phyloP scores from a whole-genome alignment of 2,113 vertebrate species.

The Azemiops feae region DNA sequence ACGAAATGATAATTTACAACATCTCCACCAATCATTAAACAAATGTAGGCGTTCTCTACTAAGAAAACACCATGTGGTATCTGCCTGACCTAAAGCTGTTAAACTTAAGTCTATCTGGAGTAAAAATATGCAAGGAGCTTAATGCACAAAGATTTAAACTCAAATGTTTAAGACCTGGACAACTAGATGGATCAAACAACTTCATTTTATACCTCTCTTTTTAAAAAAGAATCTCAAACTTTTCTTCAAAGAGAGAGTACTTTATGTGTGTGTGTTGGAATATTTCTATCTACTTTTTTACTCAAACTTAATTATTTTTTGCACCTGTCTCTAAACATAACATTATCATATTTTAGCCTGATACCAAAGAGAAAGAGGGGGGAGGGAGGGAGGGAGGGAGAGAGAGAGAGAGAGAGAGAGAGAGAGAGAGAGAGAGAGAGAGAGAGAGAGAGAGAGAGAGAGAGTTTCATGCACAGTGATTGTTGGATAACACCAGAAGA shows the following conservation, averaged over 20 bases:
- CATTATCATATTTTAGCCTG: not conserved
- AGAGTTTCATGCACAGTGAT: not conserved
- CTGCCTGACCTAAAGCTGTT: not conserved
- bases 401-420: too few relatives aligned
- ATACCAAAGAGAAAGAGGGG: not conserved
- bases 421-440: too few relatives aligned
- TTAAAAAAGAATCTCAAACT: not conserved
- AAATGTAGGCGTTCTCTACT: not conserved
- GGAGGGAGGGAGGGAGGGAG: too few relatives aligned
- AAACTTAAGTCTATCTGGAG: not conserved
- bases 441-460: too few relatives aligned
- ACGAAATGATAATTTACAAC: too few relatives aligned
- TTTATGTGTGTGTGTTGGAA: not conserved
- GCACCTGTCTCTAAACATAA: not conserved
- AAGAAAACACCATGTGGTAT: not conserved
- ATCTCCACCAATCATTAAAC: not conserved
- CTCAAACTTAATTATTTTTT: not conserved
- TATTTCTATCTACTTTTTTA: not conserved
- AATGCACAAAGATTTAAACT: not conserved
- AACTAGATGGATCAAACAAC: not conserved
- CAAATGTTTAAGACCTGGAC: not conserved
- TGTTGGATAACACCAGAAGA: not conserved
- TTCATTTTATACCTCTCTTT: not conserved
- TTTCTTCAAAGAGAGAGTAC: not conserved
- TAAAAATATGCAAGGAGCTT: not conserved